Conservation (phyloP, 2,888 invertebrate genomes). For the Arenicola marina region DNA sequence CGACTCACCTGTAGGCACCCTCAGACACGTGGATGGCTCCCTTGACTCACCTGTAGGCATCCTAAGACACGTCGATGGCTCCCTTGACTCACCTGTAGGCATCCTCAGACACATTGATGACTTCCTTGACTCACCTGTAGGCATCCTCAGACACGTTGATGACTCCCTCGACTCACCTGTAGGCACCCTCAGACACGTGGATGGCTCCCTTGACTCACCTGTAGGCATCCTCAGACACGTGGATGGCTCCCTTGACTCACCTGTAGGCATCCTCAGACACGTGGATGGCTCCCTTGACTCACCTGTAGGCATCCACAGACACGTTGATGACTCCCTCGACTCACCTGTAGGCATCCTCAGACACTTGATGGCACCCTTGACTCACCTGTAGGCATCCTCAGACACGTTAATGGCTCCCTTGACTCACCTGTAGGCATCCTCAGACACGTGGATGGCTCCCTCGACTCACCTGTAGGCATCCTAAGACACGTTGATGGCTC, state of each 20-base stretch:
- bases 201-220: conserved; percentile 78
- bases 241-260: conserved; percentile 81
- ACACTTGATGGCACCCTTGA: conserved; percentile 88
- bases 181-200: conserved; percentile 79
- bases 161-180: conserved; percentile 72
- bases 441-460: conserved; percentile 88
- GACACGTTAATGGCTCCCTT: conserved; percentile 89
- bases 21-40: conserved; percentile 91
- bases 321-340: conserved; percentile 86
- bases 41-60: conserved; percentile 66
- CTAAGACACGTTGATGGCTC: conserved; percentile 88
- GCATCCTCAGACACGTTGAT: conserved; percentile 84
- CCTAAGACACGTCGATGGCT: conserved; percentile 87
- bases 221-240: conserved; percentile 76
- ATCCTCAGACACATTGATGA: conserved; percentile 86
- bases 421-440: conserved; percentile 67
- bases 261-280: conserved; percentile 73
- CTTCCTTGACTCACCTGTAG: conserved; percentile 71
- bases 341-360: conserved; percentile 69
- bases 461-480: conserved; percentile 68
- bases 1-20: conserved; percentile 66
- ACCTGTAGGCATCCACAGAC: conserved; percentile 69
- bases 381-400: conserved; percentile 68
- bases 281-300: conserved; percentile 84
- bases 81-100: conserved; percentile 70